Percentiles rank a stretch among this genome's conserved stretches.
These are phyloP conservation scores for Bradypus variegatus DNA, from an alignment of 2,797 vertebrate genomes.

Conservation along the genomic window DNA sequence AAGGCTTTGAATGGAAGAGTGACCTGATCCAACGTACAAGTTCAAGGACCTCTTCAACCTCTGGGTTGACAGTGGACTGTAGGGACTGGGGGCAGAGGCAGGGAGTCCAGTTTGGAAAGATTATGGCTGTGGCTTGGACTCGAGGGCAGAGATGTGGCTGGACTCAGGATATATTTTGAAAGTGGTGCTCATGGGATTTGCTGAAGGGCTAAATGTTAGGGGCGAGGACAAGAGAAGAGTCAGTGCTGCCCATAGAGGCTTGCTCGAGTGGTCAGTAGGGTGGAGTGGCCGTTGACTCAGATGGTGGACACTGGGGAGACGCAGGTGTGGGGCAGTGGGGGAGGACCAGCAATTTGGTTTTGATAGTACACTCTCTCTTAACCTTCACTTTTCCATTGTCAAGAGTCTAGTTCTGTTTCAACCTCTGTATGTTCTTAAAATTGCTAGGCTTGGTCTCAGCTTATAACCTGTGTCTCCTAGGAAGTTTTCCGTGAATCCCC, in stretches of 20 bases:
- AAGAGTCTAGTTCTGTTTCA: not conserved
- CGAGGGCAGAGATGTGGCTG: accelerated
- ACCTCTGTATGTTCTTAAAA: not conserved
- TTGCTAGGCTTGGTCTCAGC: not conserved
- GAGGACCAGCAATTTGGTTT: not conserved
- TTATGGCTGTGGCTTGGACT: not conserved
- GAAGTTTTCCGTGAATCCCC: not conserved
- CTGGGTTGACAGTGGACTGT: not conserved
- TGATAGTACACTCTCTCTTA: not conserved
- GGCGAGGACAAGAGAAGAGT: not conserved
- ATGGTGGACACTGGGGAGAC: not conserved
- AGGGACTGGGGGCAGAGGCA: not conserved
- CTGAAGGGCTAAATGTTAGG: not conserved
- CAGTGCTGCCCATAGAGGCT: accelerated
- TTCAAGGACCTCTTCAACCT: not conserved
- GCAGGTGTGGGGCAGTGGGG: too few species aligned
- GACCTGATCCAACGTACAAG: not conserved
- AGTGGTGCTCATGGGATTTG: not conserved
- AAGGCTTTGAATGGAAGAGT: not conserved
- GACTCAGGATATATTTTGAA: not conserved
- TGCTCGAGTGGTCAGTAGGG: not conserved
- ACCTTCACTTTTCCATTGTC: not conserved
- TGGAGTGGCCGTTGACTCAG: not conserved
- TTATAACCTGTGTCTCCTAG: not conserved
- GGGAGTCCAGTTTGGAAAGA: not conserved